phyloP scores from a whole-genome alignment of 2,888 invertebrate species.

The Lithophane ornitopus region DNA sequence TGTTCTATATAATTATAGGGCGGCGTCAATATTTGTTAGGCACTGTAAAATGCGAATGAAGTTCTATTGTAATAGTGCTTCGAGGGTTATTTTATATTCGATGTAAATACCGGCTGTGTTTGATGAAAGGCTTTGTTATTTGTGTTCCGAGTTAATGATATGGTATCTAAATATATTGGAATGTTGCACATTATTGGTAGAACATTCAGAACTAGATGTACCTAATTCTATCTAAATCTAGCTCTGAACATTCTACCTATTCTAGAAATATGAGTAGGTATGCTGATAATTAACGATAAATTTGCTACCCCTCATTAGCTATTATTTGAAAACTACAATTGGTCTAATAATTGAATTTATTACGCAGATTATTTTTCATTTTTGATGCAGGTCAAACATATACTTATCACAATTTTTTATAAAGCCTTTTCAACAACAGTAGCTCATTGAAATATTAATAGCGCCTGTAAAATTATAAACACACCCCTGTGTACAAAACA shows the following conservation, averaged over 20 bases:
- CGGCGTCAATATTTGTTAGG: conserved; percentile 79
- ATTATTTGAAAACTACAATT: background rate
- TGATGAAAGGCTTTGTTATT: conserved; percentile 9
- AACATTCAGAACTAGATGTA: background rate
- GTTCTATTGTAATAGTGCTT: conserved; percentile 72
- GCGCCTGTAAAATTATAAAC: background rate
- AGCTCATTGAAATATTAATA: background rate
- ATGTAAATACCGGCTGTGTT: conserved; percentile 37
- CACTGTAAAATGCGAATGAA: conserved; percentile 79
- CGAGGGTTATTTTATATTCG: conserved; percentile 57
- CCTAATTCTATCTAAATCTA: background rate
- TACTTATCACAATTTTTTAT: background rate
- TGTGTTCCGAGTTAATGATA: conserved; percentile 8
- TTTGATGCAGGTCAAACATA: background rate
- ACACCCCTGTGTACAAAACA: background rate
- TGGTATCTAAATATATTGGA: background rate
- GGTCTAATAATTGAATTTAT: background rate
- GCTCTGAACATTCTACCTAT: background rate
- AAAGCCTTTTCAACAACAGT: background rate
- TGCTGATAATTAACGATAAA: background rate
- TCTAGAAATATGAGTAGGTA: background rate
- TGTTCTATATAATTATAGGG: conserved; percentile 79
- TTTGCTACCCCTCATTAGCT: background rate
- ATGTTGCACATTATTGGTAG: background rate
- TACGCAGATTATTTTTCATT: background rate